Evolutionary conservation across 2,797 vertebrate species (phyloP).

Genomic region (Aphelocoma californica): DNA sequence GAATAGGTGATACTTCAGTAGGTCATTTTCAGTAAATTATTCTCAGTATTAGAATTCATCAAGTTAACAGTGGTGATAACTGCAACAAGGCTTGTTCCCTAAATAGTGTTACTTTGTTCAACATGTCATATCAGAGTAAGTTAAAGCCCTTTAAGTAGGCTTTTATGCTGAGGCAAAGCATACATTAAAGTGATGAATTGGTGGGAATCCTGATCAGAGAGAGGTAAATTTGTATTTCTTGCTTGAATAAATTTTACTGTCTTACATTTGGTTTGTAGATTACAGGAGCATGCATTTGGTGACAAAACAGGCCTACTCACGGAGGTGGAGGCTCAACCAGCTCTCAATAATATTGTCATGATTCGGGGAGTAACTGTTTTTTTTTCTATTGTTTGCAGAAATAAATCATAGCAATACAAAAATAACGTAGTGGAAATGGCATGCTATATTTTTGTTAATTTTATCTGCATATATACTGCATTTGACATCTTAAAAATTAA

Average conservation of each 20-base stretch:
- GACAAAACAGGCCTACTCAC: constrained; percentile 46
- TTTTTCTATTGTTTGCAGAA: constrained; percentile 9
- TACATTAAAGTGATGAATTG: constrained; percentile 71
- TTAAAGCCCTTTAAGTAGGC: not conserved
- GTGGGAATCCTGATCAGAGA: constrained; percentile 50
- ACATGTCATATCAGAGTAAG: not conserved
- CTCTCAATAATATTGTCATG: constrained; percentile 59
- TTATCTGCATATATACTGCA: not conserved
- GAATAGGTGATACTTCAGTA: not conserved
- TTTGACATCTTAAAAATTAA: not conserved
- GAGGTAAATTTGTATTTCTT: constrained; percentile 67
- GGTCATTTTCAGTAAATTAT: constrained; percentile 11
- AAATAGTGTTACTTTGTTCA: constrained; percentile 22
- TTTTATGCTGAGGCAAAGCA: constrained; percentile 24
- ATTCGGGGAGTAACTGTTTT: not conserved
- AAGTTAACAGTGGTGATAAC: not conserved
- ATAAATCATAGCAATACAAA: constrained; percentile 9
- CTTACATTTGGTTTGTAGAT: constrained; percentile 63
- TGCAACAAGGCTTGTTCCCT: not conserved
- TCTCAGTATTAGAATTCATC: not conserved
- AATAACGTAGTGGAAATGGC: not conserved
- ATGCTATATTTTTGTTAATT: not conserved
- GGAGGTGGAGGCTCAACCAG: constrained; percentile 13
- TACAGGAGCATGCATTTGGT: constrained; percentile 52
- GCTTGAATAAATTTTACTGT: constrained; percentile 66